Conservation (phyloP, 1,140 invertebrate species). For the Venustaconcha ellipsiformis region DNA sequence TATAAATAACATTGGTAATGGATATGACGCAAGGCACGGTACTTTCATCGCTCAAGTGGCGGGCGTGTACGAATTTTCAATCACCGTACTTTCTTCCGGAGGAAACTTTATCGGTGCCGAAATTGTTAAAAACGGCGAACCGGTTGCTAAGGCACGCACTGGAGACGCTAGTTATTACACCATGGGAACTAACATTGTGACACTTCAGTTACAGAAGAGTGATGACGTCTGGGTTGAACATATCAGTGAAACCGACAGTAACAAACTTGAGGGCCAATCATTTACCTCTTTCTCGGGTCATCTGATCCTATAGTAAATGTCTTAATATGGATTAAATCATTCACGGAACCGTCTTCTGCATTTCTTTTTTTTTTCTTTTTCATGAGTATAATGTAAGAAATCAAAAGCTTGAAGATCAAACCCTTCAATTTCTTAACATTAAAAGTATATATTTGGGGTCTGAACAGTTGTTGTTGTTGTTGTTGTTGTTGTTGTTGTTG, state of each 20-base stretch:
- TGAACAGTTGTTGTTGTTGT: no score
- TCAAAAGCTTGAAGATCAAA: no score
- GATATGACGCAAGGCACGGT: conserved; percentile 15
- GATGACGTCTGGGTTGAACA: conserved; percentile 28
- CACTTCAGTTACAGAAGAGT: conserved; percentile 8
- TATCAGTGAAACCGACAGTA: conserved; percentile 14
- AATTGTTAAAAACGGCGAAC: conserved; percentile 15
- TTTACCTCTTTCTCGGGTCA: conserved; percentile 16
- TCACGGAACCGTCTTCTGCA: no score
- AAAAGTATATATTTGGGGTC: no score
- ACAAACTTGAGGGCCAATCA: conserved; percentile 13
- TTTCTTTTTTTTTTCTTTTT: no score
- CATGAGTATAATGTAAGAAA: no score
- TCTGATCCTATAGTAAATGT: conserved; percentile 6
- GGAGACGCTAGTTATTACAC: conserved; percentile 23
- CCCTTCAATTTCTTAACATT: no score
- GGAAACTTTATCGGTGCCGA: conserved; percentile 5
- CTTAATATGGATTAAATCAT: neutral
- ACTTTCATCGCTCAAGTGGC: conserved; percentile 23
- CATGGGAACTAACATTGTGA: conserved; percentile 23
- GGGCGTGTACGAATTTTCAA: conserved; percentile 20
- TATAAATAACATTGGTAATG: conserved; percentile 9
- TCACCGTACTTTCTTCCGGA: conserved; percentile 1
- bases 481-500: no score
- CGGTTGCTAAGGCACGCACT: conserved; percentile 7